Percentiles rank a stretch among this genome's conserved stretches.
phyloP scores from a whole-genome alignment of 2,888 invertebrate species.

The Diaperis boleti region DNA sequence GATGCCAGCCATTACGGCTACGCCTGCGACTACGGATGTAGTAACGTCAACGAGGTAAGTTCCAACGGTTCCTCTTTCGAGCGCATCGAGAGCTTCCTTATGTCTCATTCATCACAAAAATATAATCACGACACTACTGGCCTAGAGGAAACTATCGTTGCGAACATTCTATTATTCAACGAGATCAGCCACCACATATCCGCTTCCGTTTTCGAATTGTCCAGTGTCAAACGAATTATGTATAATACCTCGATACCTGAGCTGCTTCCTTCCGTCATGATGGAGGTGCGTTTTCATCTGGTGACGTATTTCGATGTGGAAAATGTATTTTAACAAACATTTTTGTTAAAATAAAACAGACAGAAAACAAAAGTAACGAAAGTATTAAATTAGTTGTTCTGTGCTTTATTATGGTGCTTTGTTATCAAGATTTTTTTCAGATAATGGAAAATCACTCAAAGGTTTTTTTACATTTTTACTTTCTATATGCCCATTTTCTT shows the following conservation, averaged over 20 bases:
- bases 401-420: too few relatives aligned
- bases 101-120: constrained; percentile 31
- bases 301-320: too few relatives aligned
- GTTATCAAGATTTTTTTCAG: too few relatives aligned
- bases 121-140: constrained; percentile 21
- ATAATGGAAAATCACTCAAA: too few relatives aligned
- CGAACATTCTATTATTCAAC: constrained; percentile 47
- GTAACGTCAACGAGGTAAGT: constrained; percentile 79
- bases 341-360: too few relatives aligned
- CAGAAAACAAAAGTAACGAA: too few relatives aligned
- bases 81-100: constrained; percentile 31
- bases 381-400: too few relatives aligned
- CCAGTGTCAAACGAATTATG: constrained; percentile 38
- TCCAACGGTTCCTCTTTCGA: constrained; percentile 27
- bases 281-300: too few relatives aligned
- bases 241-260: background rate
- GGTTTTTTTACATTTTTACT: too few relatives aligned
- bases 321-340: too few relatives aligned
- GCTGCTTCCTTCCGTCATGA: too few relatives aligned
- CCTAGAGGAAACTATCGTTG: constrained; percentile 29
- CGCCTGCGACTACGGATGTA: constrained; percentile 78
- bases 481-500: too few relatives aligned
- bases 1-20: constrained; percentile 78
- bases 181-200: constrained; percentile 56
- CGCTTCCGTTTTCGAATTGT: constrained; percentile 54